Conservation (phyloP, 2,113 vertebrate species). For the mouse (Mus musculus) region DNA sequence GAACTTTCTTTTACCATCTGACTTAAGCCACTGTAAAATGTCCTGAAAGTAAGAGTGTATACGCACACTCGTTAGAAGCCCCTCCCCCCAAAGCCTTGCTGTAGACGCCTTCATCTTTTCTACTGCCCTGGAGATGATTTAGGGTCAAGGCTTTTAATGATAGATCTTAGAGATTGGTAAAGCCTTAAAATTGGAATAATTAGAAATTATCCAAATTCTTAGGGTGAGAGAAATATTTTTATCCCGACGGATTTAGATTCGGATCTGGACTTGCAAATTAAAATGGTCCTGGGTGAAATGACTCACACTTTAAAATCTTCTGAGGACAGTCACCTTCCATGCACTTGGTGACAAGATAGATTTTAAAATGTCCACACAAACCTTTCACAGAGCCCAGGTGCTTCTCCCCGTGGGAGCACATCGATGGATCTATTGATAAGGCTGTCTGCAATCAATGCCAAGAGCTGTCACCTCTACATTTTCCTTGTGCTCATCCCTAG, state of each 20-base stretch:
- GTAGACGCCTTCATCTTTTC: background rate
- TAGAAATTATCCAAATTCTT: conserved; percentile 6
- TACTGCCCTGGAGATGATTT: background rate
- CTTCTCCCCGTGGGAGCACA: background rate
- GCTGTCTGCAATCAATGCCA: background rate
- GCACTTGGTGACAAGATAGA: background rate
- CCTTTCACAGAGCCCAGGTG: background rate
- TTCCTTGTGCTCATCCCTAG: conserved; percentile 30
- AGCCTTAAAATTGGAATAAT: background rate
- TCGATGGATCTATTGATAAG: background rate
- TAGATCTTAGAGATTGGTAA: background rate
- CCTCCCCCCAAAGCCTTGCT: background rate
- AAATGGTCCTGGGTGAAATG: background rate
- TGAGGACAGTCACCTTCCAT: background rate
- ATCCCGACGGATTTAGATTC: conserved; percentile 40
- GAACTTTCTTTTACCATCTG: background rate
- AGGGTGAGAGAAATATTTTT: conserved; percentile 46
- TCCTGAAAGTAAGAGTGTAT: background rate
- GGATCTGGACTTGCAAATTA: background rate
- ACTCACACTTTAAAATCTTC: background rate
- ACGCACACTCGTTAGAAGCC: background rate
- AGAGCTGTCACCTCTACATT: background rate
- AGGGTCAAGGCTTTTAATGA: background rate
- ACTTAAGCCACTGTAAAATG: background rate
- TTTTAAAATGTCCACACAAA: background rate